Percentiles rank a stretch among this genome's conserved stretches.
Conservation (phyloP, 2,888 invertebrate genomes). For the Shargacucullia verbasci region DNA sequence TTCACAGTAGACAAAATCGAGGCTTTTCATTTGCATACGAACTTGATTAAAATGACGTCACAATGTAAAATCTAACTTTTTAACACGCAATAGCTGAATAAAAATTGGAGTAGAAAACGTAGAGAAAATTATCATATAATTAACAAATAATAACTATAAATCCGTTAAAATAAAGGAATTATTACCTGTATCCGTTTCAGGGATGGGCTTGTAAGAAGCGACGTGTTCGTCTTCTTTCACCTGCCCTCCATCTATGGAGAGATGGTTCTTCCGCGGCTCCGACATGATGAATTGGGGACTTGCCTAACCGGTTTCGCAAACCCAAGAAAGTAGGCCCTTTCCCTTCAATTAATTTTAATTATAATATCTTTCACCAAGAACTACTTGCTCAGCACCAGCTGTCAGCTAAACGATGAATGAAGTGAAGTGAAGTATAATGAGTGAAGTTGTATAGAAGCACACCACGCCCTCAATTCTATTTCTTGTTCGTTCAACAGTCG, state of each 20-base stretch:
- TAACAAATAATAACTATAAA: not conserved
- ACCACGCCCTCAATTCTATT: no score
- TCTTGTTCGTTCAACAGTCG: no score
- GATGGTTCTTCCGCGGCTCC: conserved; percentile 82
- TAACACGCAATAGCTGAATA: not conserved
- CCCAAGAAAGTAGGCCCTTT: conserved; percentile 65
- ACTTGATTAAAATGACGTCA: conserved; percentile 45
- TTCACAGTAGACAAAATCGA: conserved; percentile 13
- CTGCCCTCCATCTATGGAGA: conserved; percentile 82
- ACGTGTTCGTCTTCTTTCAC: conserved; percentile 86
- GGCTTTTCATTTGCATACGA: conserved; percentile 30
- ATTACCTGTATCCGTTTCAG: conserved; percentile 89
- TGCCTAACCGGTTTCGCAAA: conserved; percentile 67
- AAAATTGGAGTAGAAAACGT: not conserved
- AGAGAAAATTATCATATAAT: not conserved
- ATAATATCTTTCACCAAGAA: conserved; percentile 53
- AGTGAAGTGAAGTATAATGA: conserved; percentile 22
- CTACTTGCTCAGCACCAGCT: conserved; percentile 25
- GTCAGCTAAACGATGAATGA: conserved; percentile 46
- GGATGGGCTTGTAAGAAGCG: conserved; percentile 88
- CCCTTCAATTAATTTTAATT: conserved; percentile 60
- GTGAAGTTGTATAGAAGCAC: no score
- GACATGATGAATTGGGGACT: conserved; percentile 75
- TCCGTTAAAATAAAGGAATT: conserved; percentile 37
- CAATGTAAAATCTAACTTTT: conserved; percentile 18